Base-by-base conservation (phyloP, 2,888 invertebrate species). In the Volucella zonaria region DNA sequence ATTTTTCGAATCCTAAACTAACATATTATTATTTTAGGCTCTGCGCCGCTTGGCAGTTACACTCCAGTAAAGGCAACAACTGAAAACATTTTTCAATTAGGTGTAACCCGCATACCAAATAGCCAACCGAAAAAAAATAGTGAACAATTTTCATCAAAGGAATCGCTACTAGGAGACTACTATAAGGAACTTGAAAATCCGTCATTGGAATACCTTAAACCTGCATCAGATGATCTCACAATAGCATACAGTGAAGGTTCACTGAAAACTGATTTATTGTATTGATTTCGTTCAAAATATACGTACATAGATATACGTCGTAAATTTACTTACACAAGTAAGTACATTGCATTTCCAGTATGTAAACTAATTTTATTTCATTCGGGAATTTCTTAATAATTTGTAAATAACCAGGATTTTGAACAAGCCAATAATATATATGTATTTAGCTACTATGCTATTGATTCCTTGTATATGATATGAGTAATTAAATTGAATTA, bases 11-110 rank as follows among this genome's bases (percentile, higher is more conserved):
- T 47, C 23, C n/a, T 3, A 42, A 73, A 62, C 45, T 61, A 62
- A 68, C 2, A 43, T 58, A 71, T 70, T 74, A 66, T 70, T 54
- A 75, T 86, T 82, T 58, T 89, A 92, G 92, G 92, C 87, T 92
- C 92, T 73, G 96, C 97, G 87, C 95, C 95, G 89, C 93, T 97
- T 91, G 94, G 96, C 87, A 96, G 95, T 90, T 97, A 97, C 93
- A 96, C 96, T 89, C 97, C 97, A 80, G 94, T 95, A 93, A 96
- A 96, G 93, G 94, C 94, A 71, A 93, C 93, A 87, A 93, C 93
- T 87, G 93, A 93, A 88, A 94, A 92, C 89, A 93, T 94, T 82
- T 97, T 97, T 93, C 95, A 96, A 92, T 93, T 97, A 85, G 97
- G 97, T 68, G 94, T 97, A 77, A 95, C 96, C 87, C 94, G 95